Evolutionary conservation across 2,797 vertebrate genomes (phyloP), one percentile per base, ranked within the genome.

Genomic region (Cossypha caffra): DNA sequence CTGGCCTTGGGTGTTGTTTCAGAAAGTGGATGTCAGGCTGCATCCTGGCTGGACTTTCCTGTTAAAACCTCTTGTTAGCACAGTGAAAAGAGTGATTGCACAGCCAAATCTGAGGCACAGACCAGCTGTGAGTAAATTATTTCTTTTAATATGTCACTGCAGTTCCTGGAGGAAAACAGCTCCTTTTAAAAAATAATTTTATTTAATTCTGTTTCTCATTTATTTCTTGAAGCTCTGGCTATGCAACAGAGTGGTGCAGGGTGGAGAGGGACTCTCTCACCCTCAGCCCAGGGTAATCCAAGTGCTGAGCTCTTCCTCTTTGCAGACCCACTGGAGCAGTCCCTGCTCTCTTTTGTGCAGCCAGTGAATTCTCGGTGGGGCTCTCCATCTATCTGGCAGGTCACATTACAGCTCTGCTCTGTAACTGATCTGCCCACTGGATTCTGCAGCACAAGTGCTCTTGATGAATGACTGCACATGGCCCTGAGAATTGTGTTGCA

Each of bases 381-480:
- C 92, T 84, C 95, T 96, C 86, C 92, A 61, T 97, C 94, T 97
- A 83, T 96, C 95, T 95, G 92, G 89, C 86, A 82, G 95, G 95
- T 97, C 95, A 80, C 74, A 54, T 97, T 97, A 95, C 92, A 95
- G 88, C 91, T 76, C 91, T 84, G 89, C 88, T 95, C 84, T 92
- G 96, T 97, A 97, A 97, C 91, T 66, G 96, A 97, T 96, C 95
- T 93, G 90, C 74, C 55, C 94, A 10, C 23, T 71, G 89, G 64
- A 95, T 97, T 95, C 95, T 40, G 24, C 84, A 96, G 95, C n/a
- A 95, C 95, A 96, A 95, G 94, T 95, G 96, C 75, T 94, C 52
- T 58, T 97, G 96, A 97, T 97, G 96, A 97, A 97, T 97, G 91
- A 45, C 96, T 96, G 93, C 97, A 96, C 91, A 94, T 96, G 96